These are phyloP conservation scores for Himalopsyche anomala DNA, from an alignment of 2,888 invertebrate genomes.

Conservation along the genomic window DNA sequence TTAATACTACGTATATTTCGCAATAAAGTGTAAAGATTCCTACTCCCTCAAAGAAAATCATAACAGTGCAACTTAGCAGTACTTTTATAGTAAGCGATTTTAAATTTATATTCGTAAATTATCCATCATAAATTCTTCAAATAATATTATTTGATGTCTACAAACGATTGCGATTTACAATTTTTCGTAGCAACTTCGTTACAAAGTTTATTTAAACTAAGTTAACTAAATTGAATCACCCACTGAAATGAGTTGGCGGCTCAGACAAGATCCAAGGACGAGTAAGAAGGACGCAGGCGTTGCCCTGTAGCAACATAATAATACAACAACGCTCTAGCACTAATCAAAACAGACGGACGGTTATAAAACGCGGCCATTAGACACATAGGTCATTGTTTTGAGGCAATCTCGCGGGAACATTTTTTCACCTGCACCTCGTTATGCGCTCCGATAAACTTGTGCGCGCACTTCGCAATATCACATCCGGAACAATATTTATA, in stretches of 20 bases:
- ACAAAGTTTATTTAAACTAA: too few species aligned
- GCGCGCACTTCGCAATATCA: background rate
- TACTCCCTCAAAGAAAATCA: too few species aligned
- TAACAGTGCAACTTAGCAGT: too few species aligned
- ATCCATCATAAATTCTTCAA: too few species aligned
- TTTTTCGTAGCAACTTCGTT: too few species aligned
- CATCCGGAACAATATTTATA: background rate
- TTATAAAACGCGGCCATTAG: slow-evolving; percentile 30
- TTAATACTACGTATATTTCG: too few species aligned
- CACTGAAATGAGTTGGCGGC: slow-evolving; percentile 10
- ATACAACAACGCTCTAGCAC: slow-evolving; percentile 10
- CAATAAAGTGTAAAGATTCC: too few species aligned
- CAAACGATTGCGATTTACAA: too few species aligned
- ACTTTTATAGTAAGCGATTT: too few species aligned
- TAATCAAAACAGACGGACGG: slow-evolving; percentile 20
- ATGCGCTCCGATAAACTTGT: slow-evolving; percentile 2
- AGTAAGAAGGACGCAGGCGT: slow-evolving; percentile 10
- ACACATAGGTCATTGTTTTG: slow-evolving; percentile 7
- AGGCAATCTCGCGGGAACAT: slow-evolving; percentile 18
- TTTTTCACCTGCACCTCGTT: background rate
- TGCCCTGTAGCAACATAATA: slow-evolving; percentile 34
- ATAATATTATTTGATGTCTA: too few species aligned
- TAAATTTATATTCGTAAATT: too few species aligned
- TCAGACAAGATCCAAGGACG: slow-evolving; percentile 2
- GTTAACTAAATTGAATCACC: background rate